Percentiles rank a stretch among this genome's conserved stretches.
Evolutionary conservation across 2,888 invertebrate species (phyloP).

Genomic region (Aporophyla lueneburgensis): DNA sequence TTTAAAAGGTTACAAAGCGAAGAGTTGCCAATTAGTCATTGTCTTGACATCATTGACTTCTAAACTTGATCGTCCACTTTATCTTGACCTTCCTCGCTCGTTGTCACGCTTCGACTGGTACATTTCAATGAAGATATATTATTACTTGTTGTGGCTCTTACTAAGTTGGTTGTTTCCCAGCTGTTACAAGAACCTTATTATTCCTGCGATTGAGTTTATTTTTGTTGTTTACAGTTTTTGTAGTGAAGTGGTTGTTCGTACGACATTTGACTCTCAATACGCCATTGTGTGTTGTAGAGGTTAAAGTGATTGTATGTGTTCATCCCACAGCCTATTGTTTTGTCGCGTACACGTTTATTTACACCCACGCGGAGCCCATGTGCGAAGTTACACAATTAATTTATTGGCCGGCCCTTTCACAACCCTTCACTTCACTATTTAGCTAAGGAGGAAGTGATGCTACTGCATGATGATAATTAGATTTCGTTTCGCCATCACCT

Average conservation of each 20-base stretch:
- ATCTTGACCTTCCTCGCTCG: constrained; percentile 67
- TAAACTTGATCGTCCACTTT: constrained; percentile 69
- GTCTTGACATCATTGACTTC: constrained; percentile 72
- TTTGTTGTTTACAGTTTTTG: constrained; percentile 65
- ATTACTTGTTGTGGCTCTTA: constrained; percentile 66
- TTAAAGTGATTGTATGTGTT: constrained; percentile 70
- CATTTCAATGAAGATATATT: constrained; percentile 65
- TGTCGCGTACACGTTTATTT: constrained; percentile 70
- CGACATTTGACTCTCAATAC: constrained; percentile 71
- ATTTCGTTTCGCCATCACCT: constrained; percentile 14
- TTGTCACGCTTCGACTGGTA: constrained; percentile 63
- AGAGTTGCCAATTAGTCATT: constrained; percentile 75
- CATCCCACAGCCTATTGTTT: constrained; percentile 85
- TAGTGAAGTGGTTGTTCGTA: constrained; percentile 44
- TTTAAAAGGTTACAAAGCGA: constrained; percentile 66
- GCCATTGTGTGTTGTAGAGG: constrained; percentile 74
- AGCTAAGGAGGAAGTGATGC: constrained; percentile 30
- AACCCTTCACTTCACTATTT: constrained; percentile 55
- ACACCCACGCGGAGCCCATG: constrained; percentile 71
- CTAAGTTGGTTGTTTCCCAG: constrained; percentile 60
- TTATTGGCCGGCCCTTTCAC: constrained; percentile 64
- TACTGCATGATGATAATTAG: constrained; percentile 29
- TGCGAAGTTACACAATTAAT: constrained; percentile 74
- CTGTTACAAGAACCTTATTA: constrained; percentile 66
- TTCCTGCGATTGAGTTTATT: constrained; percentile 64